Evolutionary conservation across 1,140 invertebrate species (phyloP), one percentile per base, ranked within the genome.

Genomic region (Neuroterus valhalla): DNA sequence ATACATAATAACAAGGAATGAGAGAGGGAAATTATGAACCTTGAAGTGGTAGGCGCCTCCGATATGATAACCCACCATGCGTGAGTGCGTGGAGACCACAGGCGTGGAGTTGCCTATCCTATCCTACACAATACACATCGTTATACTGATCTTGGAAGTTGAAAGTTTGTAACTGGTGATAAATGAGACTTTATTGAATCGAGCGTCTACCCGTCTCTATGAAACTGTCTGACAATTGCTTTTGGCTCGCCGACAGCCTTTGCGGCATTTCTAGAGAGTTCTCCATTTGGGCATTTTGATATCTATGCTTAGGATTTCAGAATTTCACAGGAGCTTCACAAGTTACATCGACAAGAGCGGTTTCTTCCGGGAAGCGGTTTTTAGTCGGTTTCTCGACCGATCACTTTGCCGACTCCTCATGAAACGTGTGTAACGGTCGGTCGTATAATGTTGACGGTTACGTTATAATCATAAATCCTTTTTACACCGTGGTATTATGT

Each of bases 381-480:
- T 50, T 50, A 6, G 17, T 19, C 17, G 6, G 23, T 38, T 62
- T 14, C 55, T 62, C 55, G 55, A 15, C 23, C 55, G 31, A 62
- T 62, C 55, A 38, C 15, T 38, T 31, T 31, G 55, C 55, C 55
- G 23, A 62, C 55, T 62, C 55, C 21, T 14, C 55, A 38, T 62
- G 55, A 62, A 62, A 38, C 31, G 55, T 62, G 14, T 26, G 55
- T 62, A 62, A 62, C 55, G 55, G 55, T 62, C 31, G 55, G 55
- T 62, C 55, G 55, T 26, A 62, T 62, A 62, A 62, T 23, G 55
- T 62, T 62, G 55, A 62, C 55, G 11, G 55, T 62, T 62, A 62
- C 31, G 55, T 62, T 62, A 62, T 62, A 62, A 62, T 62, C 31
- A 62, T 62, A 62, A 62, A 62, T 62, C 55, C 55, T 62, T 62